Evolutionary conservation across 1,140 invertebrate genomes (phyloP), one percentile per base, ranked within the genome.

Genomic region (Aphis craccivora): DNA sequence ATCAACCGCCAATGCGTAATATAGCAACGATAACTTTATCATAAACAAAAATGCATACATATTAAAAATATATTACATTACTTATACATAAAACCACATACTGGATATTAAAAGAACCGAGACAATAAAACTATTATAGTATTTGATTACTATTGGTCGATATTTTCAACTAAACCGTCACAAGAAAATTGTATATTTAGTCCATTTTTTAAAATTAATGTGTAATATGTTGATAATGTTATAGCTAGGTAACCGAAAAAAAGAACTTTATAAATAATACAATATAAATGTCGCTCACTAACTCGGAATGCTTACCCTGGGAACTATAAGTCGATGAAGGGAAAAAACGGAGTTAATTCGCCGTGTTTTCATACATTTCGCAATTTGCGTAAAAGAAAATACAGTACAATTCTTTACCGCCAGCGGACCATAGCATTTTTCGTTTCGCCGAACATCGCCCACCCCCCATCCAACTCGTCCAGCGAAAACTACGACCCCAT

Each of bases 341-440:
- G 30, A 67, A 90, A 67, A 90, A 90, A 67, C 53, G 5, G 14
- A 60, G 53, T 90, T 48, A 43, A 90, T 90, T 90, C 55, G 40
- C 23, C 37, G 53, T 90, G 43, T 67, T 90, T 90, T 90, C 89
- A 40, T 90, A 43, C 89, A 67, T 67, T 40, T 60, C 1, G 55
- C 55, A 90, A 67, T 90, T 90, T 90, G 89, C 53, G 89, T 90
- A 90, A 60, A 90, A 90, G 53, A 90, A 90, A 90, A 90, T 90
- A 40, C 88, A 40, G 51, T 60, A 60, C 88, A 37, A 90, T 90
- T 90, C 53, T 90, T 90, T 67, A 55, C 89, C 55, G 89, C 55
- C 89, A 90, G 40, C 89, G 89, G 89, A 90, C 89, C 89, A 40
- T 90, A n/a, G n/a, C 89, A 45, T 90, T 90, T 90, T 90, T 90